Percentiles rank a stretch among this genome's conserved stretches.
Conservation (phyloP, 2,888 invertebrate genomes). For the Euplagia quadripunctaria region DNA sequence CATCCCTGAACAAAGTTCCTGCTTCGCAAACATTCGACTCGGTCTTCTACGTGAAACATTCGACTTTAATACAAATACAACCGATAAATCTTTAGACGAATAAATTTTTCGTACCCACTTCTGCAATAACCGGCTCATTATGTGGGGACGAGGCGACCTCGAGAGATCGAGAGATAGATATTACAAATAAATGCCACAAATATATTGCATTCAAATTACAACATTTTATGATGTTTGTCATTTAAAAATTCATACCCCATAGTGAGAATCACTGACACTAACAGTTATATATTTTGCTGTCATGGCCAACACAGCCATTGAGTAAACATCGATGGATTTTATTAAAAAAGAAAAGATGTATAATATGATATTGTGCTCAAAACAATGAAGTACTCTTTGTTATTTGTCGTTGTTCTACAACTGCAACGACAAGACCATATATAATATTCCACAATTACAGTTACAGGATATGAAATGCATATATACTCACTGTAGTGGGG, state of each 20-base stretch:
- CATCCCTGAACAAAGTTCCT: too few species aligned
- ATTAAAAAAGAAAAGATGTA: too few species aligned
- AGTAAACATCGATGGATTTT: background rate
- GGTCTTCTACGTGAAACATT: background rate
- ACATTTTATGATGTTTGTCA: background rate
- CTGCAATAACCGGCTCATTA: background rate
- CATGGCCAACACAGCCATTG: background rate
- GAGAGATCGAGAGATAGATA: too few species aligned
- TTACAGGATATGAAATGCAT: background rate
- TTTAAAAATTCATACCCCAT: too few species aligned
- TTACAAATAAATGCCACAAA: background rate
- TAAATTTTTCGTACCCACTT: background rate
- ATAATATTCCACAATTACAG: background rate
- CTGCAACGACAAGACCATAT: background rate
- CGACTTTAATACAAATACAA: background rate
- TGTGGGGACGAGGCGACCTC: background rate
- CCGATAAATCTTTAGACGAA: background rate
- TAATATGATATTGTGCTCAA: too few species aligned
- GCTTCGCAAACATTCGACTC: background rate
- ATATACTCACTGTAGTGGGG: conserved; percentile 85
- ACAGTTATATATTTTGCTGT: too few species aligned
- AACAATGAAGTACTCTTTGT: too few species aligned
- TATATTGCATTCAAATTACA: conserved; percentile 11
- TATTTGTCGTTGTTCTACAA: background rate
- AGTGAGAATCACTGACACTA: too few species aligned